Evolutionary conservation across 2,888 invertebrate genomes (phyloP).

Genomic region (Seladonia tumulorum): DNA sequence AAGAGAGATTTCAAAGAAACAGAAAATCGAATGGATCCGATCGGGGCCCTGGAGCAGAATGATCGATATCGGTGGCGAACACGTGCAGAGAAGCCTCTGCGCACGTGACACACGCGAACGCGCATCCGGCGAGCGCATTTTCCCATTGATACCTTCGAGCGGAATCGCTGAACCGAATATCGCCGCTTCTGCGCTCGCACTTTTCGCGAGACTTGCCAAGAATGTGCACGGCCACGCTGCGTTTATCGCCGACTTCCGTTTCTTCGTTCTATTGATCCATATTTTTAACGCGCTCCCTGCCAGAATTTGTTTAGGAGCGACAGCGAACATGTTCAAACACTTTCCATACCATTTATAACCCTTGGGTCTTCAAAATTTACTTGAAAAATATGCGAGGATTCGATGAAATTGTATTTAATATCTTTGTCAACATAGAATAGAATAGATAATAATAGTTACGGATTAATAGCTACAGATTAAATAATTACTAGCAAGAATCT

Average conservation of each 20-base stretch:
- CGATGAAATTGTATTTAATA: too few relatives aligned
- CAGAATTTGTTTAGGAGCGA: background rate
- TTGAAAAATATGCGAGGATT: too few relatives aligned
- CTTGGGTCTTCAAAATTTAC: too few relatives aligned
- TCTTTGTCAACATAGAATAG: too few relatives aligned
- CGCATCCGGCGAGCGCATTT: background rate
- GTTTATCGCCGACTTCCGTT: background rate
- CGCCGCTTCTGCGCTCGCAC: background rate
- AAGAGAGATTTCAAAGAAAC: background rate
- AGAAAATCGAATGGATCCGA: background rate
- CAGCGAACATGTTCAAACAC: too few relatives aligned
- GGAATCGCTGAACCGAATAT: background rate
- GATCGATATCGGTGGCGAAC: constrained; percentile 1
- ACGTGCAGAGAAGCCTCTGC: constrained; percentile 34
- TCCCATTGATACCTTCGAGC: background rate
- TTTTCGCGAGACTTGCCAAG: background rate
- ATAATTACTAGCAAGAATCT: too few relatives aligned
- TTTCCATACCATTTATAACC: too few relatives aligned
- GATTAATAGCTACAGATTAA: too few relatives aligned
- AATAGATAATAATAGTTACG: too few relatives aligned
- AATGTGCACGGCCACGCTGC: background rate
- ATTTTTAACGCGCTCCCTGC: background rate
- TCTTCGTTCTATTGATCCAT: background rate
- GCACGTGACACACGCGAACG: constrained; percentile 14
- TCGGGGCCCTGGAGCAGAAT: background rate